phyloP scores from a whole-genome alignment of 2,797 vertebrate species.

The Nannoperca australis region DNA sequence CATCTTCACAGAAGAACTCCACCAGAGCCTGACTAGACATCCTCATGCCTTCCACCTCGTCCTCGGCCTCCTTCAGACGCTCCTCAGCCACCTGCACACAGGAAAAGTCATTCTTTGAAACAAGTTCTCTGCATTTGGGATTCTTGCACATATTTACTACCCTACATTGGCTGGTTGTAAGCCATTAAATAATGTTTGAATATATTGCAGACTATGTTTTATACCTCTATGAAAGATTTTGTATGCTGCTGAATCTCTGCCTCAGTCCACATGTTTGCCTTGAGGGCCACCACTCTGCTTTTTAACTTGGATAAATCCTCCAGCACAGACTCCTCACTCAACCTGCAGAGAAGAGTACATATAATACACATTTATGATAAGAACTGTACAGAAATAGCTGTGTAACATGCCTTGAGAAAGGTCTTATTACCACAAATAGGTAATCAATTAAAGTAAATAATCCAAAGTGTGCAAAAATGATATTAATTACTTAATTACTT shows the following conservation, averaged over 20 bases:
- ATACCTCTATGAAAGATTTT: constrained; percentile 86
- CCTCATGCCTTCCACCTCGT: constrained; percentile 84
- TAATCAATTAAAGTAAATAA: not conserved
- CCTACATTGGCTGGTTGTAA: not conserved
- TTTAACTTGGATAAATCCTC: constrained; percentile 87
- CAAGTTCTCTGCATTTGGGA: not conserved
- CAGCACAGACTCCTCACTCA: constrained; percentile 85
- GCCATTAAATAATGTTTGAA: not conserved
- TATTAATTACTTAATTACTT: too few relatives aligned
- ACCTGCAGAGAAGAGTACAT: constrained; percentile 67
- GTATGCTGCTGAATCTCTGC: constrained; percentile 81
- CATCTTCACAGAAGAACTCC: constrained; percentile 90
- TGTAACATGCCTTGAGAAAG: not conserved
- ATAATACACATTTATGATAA: constrained; percentile 11
- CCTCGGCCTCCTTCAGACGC: constrained; percentile 83
- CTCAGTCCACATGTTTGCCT: constrained; percentile 76
- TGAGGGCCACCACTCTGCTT: constrained; percentile 79
- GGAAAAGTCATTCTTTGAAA: constrained; percentile 1
- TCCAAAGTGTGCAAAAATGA: too few relatives aligned
- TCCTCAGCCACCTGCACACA: constrained; percentile 82
- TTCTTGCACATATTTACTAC: not conserved
- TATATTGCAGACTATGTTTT: not conserved
- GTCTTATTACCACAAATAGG: not conserved
- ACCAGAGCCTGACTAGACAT: constrained; percentile 85
- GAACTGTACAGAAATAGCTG: constrained; percentile 10